phyloP scores from a whole-genome alignment of 2,113 vertebrate genomes.

The Misgurnus mizolepis region DNA sequence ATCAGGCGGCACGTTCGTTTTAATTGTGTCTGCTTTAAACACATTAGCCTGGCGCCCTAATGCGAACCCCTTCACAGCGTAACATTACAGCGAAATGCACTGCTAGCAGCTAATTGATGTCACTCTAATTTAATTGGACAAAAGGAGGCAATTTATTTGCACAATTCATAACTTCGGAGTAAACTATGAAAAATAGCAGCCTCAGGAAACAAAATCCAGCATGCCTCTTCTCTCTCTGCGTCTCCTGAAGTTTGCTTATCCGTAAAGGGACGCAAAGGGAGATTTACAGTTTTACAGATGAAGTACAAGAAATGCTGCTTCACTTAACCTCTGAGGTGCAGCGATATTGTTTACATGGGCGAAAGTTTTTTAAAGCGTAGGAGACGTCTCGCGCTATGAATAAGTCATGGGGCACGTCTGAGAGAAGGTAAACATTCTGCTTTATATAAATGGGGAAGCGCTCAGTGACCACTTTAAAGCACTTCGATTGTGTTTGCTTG shows the following conservation, averaged over 20 bases:
- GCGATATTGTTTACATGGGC: slow-evolving; percentile 20
- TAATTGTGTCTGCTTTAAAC: slow-evolving; percentile 77
- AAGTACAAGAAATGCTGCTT: slow-evolving; percentile 4
- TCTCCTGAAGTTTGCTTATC: slow-evolving; percentile 19
- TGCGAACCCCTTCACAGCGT: slow-evolving; percentile 58
- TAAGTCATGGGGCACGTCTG: slow-evolving; percentile 61
- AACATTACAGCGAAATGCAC: slow-evolving; percentile 54
- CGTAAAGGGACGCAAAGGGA: background rate
- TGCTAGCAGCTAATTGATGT: slow-evolving; percentile 66
- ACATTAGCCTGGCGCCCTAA: slow-evolving; percentile 72
- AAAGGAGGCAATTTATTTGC: slow-evolving; percentile 48
- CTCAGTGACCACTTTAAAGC: slow-evolving; percentile 36
- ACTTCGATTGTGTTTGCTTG: slow-evolving; percentile 21
- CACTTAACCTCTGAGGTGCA: background rate
- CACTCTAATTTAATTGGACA: slow-evolving; percentile 66
- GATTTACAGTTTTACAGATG: background rate
- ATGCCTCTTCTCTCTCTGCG: background rate
- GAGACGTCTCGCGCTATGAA: slow-evolving; percentile 58
- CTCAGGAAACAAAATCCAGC: background rate
- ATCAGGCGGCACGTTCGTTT: slow-evolving; percentile 66
- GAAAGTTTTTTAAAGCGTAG: slow-evolving; percentile 41
- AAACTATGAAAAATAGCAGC: slow-evolving; percentile 40
- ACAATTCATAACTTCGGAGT: slow-evolving; percentile 18
- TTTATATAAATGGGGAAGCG: background rate
- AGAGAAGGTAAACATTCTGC: slow-evolving; percentile 58